Evolutionary conservation across 2,797 vertebrate genomes (phyloP).

Genomic region (Perodicticus potto): DNA sequence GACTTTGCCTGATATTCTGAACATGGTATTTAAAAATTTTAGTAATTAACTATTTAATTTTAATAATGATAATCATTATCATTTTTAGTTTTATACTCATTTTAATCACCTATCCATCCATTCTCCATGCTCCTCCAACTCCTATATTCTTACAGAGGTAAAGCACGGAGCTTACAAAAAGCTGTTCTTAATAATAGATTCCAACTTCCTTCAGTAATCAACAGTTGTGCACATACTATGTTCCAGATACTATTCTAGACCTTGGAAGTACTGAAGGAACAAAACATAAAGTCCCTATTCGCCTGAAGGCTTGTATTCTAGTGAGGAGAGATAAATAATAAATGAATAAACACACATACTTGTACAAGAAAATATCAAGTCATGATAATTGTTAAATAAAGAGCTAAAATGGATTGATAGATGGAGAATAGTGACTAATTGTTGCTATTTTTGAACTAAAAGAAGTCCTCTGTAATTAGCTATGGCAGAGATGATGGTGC

Average conservation of each 20-base stretch:
- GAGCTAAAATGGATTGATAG: not conserved
- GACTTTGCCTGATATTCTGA: conserved; percentile 29
- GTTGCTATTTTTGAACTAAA: not conserved
- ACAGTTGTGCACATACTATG: not conserved
- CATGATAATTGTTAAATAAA: not conserved
- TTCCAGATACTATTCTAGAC: conserved; percentile 6
- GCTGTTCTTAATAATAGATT: not conserved
- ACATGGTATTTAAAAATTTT: not conserved
- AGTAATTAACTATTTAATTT: not conserved
- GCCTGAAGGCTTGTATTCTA: not conserved
- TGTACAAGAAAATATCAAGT: not conserved
- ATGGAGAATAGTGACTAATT: not conserved
- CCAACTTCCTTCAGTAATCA: not conserved
- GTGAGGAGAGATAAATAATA: not conserved
- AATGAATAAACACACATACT: not conserved
- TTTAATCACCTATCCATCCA: not conserved
- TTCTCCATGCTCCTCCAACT: not conserved
- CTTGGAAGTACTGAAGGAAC: not conserved
- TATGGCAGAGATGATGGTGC: fast-evolving
- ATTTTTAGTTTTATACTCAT: conserved; percentile 45
- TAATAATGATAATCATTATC: not conserved
- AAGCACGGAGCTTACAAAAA: not conserved
- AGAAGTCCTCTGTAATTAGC: not conserved
- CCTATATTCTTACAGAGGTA: not conserved
- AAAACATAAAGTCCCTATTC: not conserved